Evolutionary conservation across 2,113 vertebrate species (phyloP), one percentile per base, ranked within the genome.

Genomic region (Hyaena hyaena): DNA sequence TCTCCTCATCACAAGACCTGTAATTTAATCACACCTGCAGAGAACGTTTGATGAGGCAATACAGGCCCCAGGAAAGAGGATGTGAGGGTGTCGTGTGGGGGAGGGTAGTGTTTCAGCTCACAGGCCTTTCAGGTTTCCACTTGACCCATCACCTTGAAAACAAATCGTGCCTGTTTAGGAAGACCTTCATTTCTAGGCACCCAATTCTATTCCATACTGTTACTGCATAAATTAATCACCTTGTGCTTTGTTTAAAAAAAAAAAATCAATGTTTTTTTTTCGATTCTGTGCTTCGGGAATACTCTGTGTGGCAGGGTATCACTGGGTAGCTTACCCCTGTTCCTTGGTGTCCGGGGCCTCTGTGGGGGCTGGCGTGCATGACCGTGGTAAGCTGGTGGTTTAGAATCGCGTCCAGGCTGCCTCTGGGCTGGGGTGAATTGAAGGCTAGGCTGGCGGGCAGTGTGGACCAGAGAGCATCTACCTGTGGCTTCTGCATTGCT

Each of bases 371-470:
- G 24, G 10, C 2, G 35, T 28, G 58, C 48, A 35, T 21, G 61
- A 19, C 1, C 0, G 14, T 0, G 0, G 39, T 39, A 39, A 39
- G 39, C 39, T 39, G 39, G 14, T 0, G 15, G 2, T 14, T 71
- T 73, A 43, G n/a, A 58, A 26, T 73, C 43, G 19, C 8, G 14
- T 2, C 1, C 31, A 63, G 4, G 5, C 16, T 76, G n/a, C 61
- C 66, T 80, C 19, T n/a, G 1, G 45, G 50, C 55, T 63, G 66
- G n/a, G n/a, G 17, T 6, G 11, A 33, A 12, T 17, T 14, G 16
- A 74, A 76, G 17, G 24, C n/a, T 3, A 16, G 9, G 14, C 10
- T 77, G 19, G 66, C 9, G 10, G 35, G 16, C 11, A 21, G 15
- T 23, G 10, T 17, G 7, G 53, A 24, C 6, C 8, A 5, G 21